Conservation (phyloP, 2,888 invertebrate species). For the Drosophila picticornis region DNA sequence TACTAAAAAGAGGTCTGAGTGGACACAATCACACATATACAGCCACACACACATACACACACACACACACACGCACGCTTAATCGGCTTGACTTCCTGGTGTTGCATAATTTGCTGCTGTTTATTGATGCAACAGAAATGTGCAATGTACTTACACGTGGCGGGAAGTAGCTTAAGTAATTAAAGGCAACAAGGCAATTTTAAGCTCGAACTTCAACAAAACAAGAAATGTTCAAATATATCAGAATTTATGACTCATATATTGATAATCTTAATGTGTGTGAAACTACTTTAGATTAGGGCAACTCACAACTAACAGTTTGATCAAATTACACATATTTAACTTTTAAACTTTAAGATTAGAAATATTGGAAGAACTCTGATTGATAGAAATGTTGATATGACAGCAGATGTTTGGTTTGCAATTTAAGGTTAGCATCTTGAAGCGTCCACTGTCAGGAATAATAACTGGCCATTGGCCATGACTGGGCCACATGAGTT, state of each 20-base stretch:
- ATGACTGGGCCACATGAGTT: slow-evolving; percentile 15
- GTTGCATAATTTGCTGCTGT: slow-evolving; percentile 39
- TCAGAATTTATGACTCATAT: background rate
- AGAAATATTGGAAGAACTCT: background rate
- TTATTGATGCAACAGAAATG: slow-evolving; percentile 24
- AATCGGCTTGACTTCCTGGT: background rate
- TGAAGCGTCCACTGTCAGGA: background rate
- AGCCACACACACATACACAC: slow-evolving; percentile 1
- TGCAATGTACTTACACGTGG: slow-evolving; percentile 34
- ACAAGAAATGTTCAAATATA: background rate
- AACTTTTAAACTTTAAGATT: background rate
- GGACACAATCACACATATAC: background rate
- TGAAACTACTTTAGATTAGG: background rate
- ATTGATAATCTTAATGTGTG: background rate
- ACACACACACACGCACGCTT: background rate
- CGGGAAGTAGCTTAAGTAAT: slow-evolving; percentile 26
- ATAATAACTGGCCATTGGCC: slow-evolving; percentile 18
- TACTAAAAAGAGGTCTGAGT: slow-evolving; percentile 8
- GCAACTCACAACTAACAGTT: slow-evolving; percentile 5
- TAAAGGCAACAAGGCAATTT: slow-evolving; percentile 4
- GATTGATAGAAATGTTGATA: slow-evolving; percentile 4
- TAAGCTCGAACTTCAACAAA: background rate
- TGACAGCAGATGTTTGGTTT: slow-evolving; percentile 14
- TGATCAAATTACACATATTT: background rate
- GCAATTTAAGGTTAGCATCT: background rate